Base-by-base conservation (phyloP, 2,113 vertebrate genomes). In the human region DNA sequence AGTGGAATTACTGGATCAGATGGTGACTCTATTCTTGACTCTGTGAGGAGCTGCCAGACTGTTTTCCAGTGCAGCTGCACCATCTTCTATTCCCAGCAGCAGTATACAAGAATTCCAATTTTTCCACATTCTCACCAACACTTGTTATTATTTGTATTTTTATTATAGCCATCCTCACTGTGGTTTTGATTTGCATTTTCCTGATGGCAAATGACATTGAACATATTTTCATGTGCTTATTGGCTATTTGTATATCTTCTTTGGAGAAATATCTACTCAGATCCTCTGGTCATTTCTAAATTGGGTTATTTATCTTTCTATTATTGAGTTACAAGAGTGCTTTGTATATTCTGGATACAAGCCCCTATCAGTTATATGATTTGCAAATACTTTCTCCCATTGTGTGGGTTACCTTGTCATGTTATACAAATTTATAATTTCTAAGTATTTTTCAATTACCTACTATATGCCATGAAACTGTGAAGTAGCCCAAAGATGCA, bases 121-220 rank as follows among this genome's bases (percentile, higher is more conserved):
- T 81, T 38, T 38, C 55, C 6, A 38, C 30, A 22, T 45, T 27
- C 14, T 90, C 32, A 23, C 48, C 43, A 88, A 70, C 18, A 64
- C 5, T 40, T 75, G 43, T 12, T 81, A 8, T 87, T 52, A 45
- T 80, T 79, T 22, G 50, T 25, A 27, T 88, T 97, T 73, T 80
- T 12, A 57, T 80, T 78, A 68, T 38, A 43, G 23, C 4, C 55
- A 45, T 45, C 16, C 40, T 85, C 11, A 23, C 35, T 89, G 16
- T 89, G 30, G 23, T 66, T 96, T 83, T 88, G 20, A 59, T n/a
- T 92, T 70, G 25, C 22, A 50, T 89, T 94, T 88, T 94, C 6
- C 57, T 94, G 68, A n/a, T 43, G 38, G 35, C 32, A 88, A 83
- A 88, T 61, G 20, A 76, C 59, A 27, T n/a, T 59, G 27, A 88